These are phyloP conservation scores for Smutsia gigantea DNA, from an alignment of 2,797 vertebrate genomes.

Conservation along the genomic window DNA sequence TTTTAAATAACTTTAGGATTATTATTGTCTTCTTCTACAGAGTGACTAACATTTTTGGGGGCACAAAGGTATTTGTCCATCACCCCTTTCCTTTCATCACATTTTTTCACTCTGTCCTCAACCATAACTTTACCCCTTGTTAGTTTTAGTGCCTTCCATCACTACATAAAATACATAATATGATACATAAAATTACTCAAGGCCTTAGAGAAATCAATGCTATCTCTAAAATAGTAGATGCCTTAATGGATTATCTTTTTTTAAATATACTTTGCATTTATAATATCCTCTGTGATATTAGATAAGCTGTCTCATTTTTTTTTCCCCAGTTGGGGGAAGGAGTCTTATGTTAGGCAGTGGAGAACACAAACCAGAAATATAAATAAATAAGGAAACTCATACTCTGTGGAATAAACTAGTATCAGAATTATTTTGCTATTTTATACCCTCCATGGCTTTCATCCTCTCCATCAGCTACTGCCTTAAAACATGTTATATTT, in stretches of 20 bases:
- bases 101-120: neutral
- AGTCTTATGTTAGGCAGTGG: neutral
- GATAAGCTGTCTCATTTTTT: neutral
- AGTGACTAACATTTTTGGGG: neutral
- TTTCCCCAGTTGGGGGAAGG: neutral
- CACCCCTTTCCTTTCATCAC: neutral
- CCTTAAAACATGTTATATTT: neutral
- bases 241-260: neutral
- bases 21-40: neutral
- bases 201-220: neutral
- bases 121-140: neutral
- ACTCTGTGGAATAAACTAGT: neutral
- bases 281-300: neutral
- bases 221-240: neutral
- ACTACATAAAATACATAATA: neutral
- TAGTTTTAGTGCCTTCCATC: neutral
- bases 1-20: neutral
- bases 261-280: neutral
- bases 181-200: neutral
- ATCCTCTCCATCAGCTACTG: neutral
- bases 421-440: neutral
- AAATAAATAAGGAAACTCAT: neutral
- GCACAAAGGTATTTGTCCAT: neutral
- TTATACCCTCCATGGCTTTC: neutral
- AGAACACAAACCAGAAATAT: neutral